These are phyloP conservation scores for Drosophila busckii DNA, from an alignment of 1,140 invertebrate species.

Conservation along the genomic window DNA sequence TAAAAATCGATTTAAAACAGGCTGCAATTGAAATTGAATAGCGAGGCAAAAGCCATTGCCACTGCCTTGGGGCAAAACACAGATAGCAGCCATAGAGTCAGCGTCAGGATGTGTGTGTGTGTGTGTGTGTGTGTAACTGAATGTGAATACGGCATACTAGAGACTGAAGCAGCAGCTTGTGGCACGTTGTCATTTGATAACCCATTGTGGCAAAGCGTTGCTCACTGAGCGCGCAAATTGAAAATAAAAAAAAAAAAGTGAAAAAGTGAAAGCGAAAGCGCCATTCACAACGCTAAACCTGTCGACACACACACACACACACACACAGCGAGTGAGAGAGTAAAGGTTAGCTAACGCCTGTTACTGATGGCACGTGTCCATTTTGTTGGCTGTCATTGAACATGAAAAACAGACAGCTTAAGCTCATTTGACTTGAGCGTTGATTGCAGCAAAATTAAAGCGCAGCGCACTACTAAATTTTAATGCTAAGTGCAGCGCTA, in stretches of 20 bases:
- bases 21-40: constrained; percentile 73
- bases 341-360: constrained; percentile 7
- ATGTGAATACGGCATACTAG: neutral
- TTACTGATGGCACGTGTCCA: constrained; percentile 12
- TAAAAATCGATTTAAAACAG: constrained; percentile 76
- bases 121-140: constrained; percentile 47
- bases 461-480: no score
- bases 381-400: constrained; percentile 36
- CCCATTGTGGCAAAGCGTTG: constrained; percentile 66
- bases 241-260: constrained; percentile 51
- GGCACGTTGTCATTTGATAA: constrained; percentile 74
- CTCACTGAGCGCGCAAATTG: constrained; percentile 56
- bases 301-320: no score
- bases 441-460: constrained; percentile 1
- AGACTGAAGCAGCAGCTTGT: constrained; percentile 36
- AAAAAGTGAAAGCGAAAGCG: constrained; percentile 38
- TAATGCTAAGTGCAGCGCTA: neutral
- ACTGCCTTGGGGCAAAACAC: constrained; percentile 19
- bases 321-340: no score
- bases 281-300: constrained; percentile 39
- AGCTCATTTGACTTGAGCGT: constrained; percentile 20
- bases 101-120: no score
- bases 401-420: constrained; percentile 28
- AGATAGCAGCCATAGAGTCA: no score
- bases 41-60: constrained; percentile 37